A percentile compares a stretch with the other conserved stretches of the same genome.
Evolutionary conservation across 2,797 vertebrate species (phyloP).

Genomic region (Neomorphus geoffroyi): DNA sequence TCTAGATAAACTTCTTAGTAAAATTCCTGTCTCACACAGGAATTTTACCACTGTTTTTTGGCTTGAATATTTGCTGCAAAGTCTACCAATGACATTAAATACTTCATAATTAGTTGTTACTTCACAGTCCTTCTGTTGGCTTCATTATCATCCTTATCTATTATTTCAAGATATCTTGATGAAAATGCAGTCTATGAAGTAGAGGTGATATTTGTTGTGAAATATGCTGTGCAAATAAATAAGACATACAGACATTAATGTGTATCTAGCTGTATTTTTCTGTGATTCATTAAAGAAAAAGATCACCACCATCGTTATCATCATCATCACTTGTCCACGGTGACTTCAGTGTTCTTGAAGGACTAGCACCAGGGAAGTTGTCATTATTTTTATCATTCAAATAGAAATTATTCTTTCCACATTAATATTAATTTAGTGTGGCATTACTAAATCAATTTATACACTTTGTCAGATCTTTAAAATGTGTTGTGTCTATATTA

Average conservation of each 20-base stretch:
- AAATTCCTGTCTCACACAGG: constrained; percentile 4
- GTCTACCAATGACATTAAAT: constrained; percentile 24
- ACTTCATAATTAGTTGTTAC: neutral
- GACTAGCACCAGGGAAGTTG: accelerated
- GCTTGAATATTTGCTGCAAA: neutral
- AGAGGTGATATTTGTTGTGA: neutral
- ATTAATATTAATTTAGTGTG: neutral
- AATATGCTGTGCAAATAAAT: neutral
- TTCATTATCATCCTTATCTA: neutral
- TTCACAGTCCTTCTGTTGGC: constrained; percentile 5
- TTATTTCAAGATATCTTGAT: neutral
- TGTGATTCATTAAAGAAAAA: neutral
- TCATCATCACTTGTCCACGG: neutral
- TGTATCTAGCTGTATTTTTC: neutral
- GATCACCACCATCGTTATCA: neutral
- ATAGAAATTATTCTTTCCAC: neutral
- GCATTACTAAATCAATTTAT: neutral
- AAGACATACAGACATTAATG: neutral
- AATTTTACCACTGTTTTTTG: neutral
- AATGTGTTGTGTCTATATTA: neutral
- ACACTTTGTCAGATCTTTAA: neutral
- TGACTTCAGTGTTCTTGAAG: neutral
- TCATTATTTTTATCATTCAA: neutral
- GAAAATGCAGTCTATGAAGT: neutral
- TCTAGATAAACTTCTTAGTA: neutral